phyloP scores from a whole-genome alignment of 2,888 invertebrate species.

The Sepioteuthis lessoniana region DNA sequence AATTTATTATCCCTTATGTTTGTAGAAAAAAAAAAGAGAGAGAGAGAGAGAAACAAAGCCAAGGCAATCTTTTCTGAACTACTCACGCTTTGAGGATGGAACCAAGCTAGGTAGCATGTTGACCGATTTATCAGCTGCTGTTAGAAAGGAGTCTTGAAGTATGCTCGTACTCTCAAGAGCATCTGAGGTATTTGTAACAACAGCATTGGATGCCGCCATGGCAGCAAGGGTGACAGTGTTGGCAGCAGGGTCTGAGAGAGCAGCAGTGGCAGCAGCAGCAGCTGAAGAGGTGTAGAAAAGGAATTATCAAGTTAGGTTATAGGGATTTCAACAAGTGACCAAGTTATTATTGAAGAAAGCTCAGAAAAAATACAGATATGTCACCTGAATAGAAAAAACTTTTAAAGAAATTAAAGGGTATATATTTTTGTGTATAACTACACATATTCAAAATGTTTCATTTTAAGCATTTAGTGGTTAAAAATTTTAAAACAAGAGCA shows the following conservation, averaged over 20 bases:
- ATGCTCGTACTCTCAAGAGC: slow-evolving; percentile 24
- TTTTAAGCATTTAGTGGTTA: too few relatives aligned
- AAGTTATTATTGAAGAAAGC: too few relatives aligned
- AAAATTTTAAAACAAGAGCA: too few relatives aligned
- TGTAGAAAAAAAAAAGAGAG: too few relatives aligned
- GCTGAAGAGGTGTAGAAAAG: background rate
- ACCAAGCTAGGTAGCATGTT: slow-evolving; percentile 35
- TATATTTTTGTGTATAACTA: too few relatives aligned
- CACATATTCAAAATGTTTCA: too few relatives aligned
- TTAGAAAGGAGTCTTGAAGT: slow-evolving; percentile 44
- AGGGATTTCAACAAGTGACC: background rate
- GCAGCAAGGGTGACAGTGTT: slow-evolving; percentile 34
- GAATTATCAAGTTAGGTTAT: background rate
- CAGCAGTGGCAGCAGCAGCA: background rate
- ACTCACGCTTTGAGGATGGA: slow-evolving; percentile 43
- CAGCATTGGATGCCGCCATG: background rate
- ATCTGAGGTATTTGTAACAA: slow-evolving; percentile 37
- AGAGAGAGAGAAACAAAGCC: too few relatives aligned
- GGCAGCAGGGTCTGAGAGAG: slow-evolving; percentile 35
- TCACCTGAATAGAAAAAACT: too few relatives aligned
- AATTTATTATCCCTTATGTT: too few relatives aligned
- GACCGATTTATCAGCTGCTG: slow-evolving; percentile 37
- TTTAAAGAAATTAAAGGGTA: too few relatives aligned
- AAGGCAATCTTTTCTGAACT: background rate
- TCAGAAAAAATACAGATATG: too few relatives aligned